These are phyloP conservation scores for Mythimna albipuncta DNA, from an alignment of 2,888 invertebrate genomes.

Conservation along the genomic window DNA sequence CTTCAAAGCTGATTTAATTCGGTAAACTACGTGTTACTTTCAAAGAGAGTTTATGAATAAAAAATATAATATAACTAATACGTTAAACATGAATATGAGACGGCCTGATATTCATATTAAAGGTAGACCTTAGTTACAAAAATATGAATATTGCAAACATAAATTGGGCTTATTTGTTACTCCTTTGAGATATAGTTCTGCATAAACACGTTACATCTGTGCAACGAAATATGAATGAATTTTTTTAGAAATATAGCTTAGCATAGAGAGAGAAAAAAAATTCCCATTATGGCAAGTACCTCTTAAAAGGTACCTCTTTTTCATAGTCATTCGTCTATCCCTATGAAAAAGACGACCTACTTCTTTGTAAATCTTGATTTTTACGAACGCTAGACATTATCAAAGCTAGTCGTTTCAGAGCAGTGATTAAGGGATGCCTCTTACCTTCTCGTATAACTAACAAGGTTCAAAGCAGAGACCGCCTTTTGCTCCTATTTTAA, in stretches of 20 bases:
- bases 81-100: no score
- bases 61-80: neutral
- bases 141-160: neutral
- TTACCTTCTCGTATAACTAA: neutral
- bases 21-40: neutral
- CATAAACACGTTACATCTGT: conserved; percentile 3
- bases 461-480: neutral
- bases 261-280: no score
- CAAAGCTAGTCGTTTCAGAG: neutral
- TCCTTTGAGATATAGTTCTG: conserved; percentile 1
- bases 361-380: neutral
- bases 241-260: neutral
- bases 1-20: neutral
- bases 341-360: no score
- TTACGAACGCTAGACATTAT: neutral
- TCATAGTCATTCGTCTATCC: neutral
- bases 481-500: neutral
- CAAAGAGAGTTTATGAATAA: neutral
- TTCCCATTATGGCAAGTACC: no score
- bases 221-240: neutral
- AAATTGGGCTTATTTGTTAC: conserved; percentile 1
- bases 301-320: neutral
- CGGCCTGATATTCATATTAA: neutral
- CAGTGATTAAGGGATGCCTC: neutral
- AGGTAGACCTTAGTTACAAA: neutral